Evolutionary conservation across 2,113 vertebrate genomes (phyloP), one percentile per base, ranked within the genome.

Genomic region (Zosterops hypoxanthus): DNA sequence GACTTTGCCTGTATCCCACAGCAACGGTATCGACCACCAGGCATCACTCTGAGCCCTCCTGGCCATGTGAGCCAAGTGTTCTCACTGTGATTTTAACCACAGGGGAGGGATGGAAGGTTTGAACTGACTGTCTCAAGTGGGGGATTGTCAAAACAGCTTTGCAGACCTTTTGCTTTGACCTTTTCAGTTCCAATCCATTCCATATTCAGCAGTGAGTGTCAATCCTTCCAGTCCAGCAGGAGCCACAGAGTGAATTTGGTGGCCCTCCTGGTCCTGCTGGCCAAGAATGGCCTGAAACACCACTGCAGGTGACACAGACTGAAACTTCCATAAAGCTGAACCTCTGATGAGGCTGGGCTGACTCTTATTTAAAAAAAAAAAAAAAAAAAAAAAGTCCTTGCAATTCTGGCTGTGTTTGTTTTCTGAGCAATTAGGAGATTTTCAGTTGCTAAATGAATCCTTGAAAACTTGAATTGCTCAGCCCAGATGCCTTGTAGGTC

Each of bases 371-470:
- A 39, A 39, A 39, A 39, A 39, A 11, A 39, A 4, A 73, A 64
- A 90, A 86, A 82, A 82, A 36, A 2, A 42, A 42, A 42, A 42
- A 14, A 13, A 20, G 56, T 69, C 33, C 63, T 90, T 77, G 42
- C 56, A 70, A 6, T 80, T 80, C 36, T 77, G 55, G 28, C 69
- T 80, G 34, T 76, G 4, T 85, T 95, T 92, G 77, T 85, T 82
- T 92, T 86, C 26, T 49, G 85, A 91, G 86, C 90, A 95, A 95
- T 95, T 81, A 44, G 70, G 61, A 95, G 93, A 73, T 85, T 94
- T 86, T 85, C 52, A 68, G 71, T 66, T 82, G 56, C 76, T 91
- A 88, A 94, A 94, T 28, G 2, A 46, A 44, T 88, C 70, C 71
- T 92, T 42, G 0, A 73, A 72, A 92, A 73, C 82, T 66, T 44